A percentile compares a stretch with the other conserved stretches of the same genome.
phyloP scores from a whole-genome alignment of 2,888 invertebrate genomes.

The Synanthedon tipuliformis region DNA sequence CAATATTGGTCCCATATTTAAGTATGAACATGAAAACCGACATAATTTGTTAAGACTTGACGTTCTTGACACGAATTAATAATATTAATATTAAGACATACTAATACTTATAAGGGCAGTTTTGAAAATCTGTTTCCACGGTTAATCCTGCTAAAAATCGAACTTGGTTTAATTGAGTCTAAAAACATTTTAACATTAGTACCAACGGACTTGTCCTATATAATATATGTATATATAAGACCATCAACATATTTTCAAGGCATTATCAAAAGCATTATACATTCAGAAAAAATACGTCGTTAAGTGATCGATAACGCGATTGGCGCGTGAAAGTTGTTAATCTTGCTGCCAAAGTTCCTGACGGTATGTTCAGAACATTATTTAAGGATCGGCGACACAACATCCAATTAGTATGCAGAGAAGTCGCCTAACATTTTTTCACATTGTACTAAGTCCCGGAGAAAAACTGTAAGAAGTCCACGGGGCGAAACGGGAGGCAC shows the following conservation, averaged over 20 bases:
- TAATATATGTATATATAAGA: too few species aligned
- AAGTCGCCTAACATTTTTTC: conserved; percentile 62
- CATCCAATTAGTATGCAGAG: conserved; percentile 67
- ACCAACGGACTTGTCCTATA: too few species aligned
- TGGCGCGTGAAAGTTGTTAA: conserved; percentile 58
- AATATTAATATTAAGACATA: too few species aligned
- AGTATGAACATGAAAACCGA: background rate
- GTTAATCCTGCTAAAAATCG: too few species aligned
- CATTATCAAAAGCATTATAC: too few species aligned
- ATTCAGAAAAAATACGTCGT: conserved; percentile 38
- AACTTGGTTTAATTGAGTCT: too few species aligned
- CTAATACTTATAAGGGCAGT: too few species aligned
- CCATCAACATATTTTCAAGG: too few species aligned
- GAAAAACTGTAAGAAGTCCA: conserved; percentile 56
- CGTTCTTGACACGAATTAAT: too few species aligned
- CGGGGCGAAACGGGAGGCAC: conserved; percentile 35
- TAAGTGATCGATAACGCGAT: conserved; percentile 47
- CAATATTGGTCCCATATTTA: conserved; percentile 2
- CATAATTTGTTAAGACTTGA: too few species aligned
- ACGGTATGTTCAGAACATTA: conserved; percentile 45
- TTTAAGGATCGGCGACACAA: conserved; percentile 49
- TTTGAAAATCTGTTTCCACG: too few species aligned
- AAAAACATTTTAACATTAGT: too few species aligned
- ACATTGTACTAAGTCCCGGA: conserved; percentile 65
- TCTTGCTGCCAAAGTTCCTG: conserved; percentile 52